Conservation (phyloP, 2,888 invertebrate genomes). For the Stenchaetothrips biformis region DNA sequence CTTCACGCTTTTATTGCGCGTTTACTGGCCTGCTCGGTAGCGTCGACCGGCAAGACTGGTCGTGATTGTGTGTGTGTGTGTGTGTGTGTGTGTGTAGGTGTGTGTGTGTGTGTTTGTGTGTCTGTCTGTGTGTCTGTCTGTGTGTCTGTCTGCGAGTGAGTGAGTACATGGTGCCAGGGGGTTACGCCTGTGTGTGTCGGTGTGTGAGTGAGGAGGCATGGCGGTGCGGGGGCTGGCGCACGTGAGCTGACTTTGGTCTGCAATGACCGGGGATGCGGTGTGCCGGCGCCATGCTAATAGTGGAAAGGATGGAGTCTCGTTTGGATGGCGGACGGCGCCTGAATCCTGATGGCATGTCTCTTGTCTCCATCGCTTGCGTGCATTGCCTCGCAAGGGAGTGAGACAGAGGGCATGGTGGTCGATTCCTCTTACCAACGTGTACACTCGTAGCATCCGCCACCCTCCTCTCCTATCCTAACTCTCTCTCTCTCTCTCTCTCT, state of each 20-base stretch:
- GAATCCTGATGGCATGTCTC: too few relatives aligned
- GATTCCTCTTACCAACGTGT: not conserved
- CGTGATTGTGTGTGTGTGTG: slow-evolving; percentile 25
- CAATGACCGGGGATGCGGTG: slow-evolving; percentile 69
- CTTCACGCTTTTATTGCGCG: slow-evolving; percentile 29
- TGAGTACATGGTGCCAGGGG: not conserved
- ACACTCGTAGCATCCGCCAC: not conserved
- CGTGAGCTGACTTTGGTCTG: slow-evolving; percentile 40
- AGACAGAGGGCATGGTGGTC: not conserved
- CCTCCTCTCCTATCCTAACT: slow-evolving; percentile 18
- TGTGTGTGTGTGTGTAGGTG: slow-evolving; percentile 26
- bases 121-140: slow-evolving; percentile 29
- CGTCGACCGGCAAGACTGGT: slow-evolving; percentile 9
- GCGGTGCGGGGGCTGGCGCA: slow-evolving; percentile 45
- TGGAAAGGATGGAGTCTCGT: too few relatives aligned
- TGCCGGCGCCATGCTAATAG: slow-evolving; percentile 64
- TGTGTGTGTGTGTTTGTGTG: slow-evolving; percentile 29
- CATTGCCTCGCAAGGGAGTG: too few relatives aligned
- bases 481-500: slow-evolving; percentile 26
- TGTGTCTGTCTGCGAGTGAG: slow-evolving; percentile 42
- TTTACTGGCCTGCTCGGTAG: slow-evolving; percentile 36
- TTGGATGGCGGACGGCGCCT: too few relatives aligned
- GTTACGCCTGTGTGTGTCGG: slow-evolving; percentile 39
- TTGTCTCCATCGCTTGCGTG: too few relatives aligned
- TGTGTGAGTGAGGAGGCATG: slow-evolving; percentile 40